Base-by-base conservation (phyloP, 2,888 invertebrate genomes). In the Stictocephala bisonia region DNA sequence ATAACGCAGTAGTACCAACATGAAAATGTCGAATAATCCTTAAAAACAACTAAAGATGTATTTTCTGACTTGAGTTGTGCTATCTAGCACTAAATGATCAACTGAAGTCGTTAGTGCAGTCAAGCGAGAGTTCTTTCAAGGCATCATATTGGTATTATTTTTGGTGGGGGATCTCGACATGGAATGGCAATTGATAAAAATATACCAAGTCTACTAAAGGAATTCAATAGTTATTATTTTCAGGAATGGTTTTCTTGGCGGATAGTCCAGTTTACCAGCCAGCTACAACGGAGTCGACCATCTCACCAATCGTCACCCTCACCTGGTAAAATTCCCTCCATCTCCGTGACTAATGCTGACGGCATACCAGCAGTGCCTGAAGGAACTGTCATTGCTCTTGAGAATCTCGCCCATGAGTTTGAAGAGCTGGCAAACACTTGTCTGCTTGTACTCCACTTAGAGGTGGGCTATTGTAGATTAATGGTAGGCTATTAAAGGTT, bases 401-500 rank as follows among this genome's bases (percentile, higher is more conserved):
- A 77, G 48, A 76, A 78, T 26, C 88, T 94, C 67, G 92, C 93
- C 0, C 86, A 90, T 78, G 93, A 93, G 77, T 96, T 95, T 82
- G 93, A 95, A 82, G 95, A 96, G 80, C 87, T 97, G 71, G 92
- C 96, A 0, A 94, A 96, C 82, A 96, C 94, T 69, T 97, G 97
- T 81, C 87, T 98, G 74, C 86, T 99, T 48, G 91, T 98, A 74
- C 86, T 98, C 69, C 97, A 98, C 86, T 87, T 98, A 79, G 98
- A 99, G 88, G 94, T 95, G 79, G 80, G 79, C n/a, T 44, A 24
- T 24, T 60, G n/a, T 31, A 20, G 13, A 77, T 84, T 86, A 69
- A 80, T 91, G 91, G 89, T 93, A 74, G 89, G 97, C 73, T 96
- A 98, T 50, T 96, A 97, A 83, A 97, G 97, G 84, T 97, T 98